A percentile compares a stretch with the other conserved stretches of the same genome.
Conservation (phyloP, 2,888 invertebrate genomes). For the Crepidodera aurea region DNA sequence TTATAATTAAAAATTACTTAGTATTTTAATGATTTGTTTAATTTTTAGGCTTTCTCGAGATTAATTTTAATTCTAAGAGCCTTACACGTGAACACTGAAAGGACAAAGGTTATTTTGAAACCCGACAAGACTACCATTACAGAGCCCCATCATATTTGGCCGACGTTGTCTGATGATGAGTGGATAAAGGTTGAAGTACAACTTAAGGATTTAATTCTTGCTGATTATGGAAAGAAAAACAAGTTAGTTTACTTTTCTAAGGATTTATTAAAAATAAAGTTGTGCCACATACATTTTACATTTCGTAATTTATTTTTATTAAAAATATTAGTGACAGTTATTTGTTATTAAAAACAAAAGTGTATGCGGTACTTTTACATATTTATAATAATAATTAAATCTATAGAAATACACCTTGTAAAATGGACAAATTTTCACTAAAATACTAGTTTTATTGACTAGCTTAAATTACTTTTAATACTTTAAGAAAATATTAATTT, state of each 20-base stretch:
- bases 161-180: slow-evolving; percentile 95
- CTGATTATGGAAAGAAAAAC: slow-evolving; percentile 99
- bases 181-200: slow-evolving; percentile 99
- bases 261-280: no score
- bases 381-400: no score
- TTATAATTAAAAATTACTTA: background rate
- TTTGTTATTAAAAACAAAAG: no score
- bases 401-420: no score
- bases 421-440: no score
- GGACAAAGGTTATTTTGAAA: slow-evolving; percentile 97
- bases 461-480: no score
- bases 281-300: no score
- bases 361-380: no score
- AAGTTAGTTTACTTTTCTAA: slow-evolving; percentile 73
- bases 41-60: slow-evolving; percentile 86
- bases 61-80: slow-evolving; percentile 96
- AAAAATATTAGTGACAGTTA: no score
- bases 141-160: slow-evolving; percentile 99
- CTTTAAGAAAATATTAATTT: no score
- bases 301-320: no score
- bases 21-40: slow-evolving; percentile 21
- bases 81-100: slow-evolving; percentile 97
- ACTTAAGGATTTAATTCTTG: slow-evolving; percentile 96
- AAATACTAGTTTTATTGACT: no score
- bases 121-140: slow-evolving; percentile 99